Conservation (phyloP, 2,113 vertebrate genomes). For the Paracanthobrama guichenoti region DNA sequence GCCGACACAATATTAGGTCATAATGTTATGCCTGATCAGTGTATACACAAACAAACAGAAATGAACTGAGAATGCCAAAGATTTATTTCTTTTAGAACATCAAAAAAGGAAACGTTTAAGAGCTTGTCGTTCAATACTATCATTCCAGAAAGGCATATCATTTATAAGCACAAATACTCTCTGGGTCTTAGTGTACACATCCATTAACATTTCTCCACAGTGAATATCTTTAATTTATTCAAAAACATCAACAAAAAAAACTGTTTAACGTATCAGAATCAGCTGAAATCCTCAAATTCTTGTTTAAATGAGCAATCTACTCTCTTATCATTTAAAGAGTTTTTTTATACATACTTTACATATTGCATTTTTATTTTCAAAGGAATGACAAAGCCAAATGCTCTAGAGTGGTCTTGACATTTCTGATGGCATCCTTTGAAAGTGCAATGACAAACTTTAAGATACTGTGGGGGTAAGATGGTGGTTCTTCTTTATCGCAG, state of each 20-base stretch:
- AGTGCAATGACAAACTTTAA: constrained; percentile 2
- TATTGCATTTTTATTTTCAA: background rate
- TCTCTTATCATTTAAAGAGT: background rate
- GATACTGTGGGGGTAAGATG: constrained; percentile 21
- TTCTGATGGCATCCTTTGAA: constrained; percentile 28
- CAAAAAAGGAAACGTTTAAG: background rate
- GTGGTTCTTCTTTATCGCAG: constrained; percentile 25
- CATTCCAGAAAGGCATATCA: background rate
- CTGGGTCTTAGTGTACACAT: background rate
- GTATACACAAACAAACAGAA: background rate
- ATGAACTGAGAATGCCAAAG: constrained; percentile 1
- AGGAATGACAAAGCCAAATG: background rate
- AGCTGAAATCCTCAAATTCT: background rate
- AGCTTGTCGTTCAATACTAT: background rate
- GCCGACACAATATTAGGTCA: too few relatives aligned
- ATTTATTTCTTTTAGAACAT: background rate
- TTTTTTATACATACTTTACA: background rate
- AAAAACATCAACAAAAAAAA: constrained; percentile 8
- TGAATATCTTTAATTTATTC: background rate
- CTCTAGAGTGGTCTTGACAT: constrained; percentile 18
- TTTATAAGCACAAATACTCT: background rate
- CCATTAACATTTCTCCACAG: background rate
- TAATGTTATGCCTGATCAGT: too few relatives aligned
- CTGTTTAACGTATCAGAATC: background rate
- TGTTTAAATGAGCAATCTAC: background rate